Percentiles rank a stretch among this genome's conserved stretches.
Conservation (phyloP, 1,140 invertebrate genomes). For the Hyles euphorbiae region DNA sequence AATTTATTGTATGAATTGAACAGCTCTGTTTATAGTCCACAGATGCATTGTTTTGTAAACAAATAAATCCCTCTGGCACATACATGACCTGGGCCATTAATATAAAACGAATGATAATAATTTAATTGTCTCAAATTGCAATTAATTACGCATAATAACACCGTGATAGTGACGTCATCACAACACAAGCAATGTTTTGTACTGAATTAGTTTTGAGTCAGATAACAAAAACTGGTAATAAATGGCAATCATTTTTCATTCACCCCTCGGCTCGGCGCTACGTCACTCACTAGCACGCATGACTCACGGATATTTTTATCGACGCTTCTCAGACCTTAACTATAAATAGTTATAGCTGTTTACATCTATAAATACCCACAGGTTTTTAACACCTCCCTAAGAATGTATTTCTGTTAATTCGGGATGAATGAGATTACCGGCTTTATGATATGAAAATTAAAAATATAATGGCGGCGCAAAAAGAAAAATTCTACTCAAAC, state of each 20-base stretch:
- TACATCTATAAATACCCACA: background rate
- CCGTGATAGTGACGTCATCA: slow-evolving; percentile 8
- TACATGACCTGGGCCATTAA: too few species aligned
- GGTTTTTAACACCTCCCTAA: too few species aligned
- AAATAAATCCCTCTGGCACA: too few species aligned
- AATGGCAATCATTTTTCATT: slow-evolving; percentile 39
- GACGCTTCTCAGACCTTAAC: slow-evolving; percentile 1
- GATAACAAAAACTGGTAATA: slow-evolving; percentile 20
- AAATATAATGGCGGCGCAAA: too few species aligned
- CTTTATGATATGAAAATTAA: too few species aligned
- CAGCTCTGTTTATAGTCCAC: too few species aligned
- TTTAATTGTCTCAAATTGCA: background rate
- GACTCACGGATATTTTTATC: slow-evolving; percentile 40
- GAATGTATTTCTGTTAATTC: too few species aligned
- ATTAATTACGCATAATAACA: slow-evolving; percentile 12
- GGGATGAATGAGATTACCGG: too few species aligned
- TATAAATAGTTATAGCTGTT: background rate
- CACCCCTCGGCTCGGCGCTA: slow-evolving; percentile 34
- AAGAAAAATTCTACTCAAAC: too few species aligned
- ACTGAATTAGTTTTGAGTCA: slow-evolving; percentile 19
- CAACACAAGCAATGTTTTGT: slow-evolving; percentile 12
- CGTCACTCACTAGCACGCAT: slow-evolving; percentile 35
- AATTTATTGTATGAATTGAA: too few species aligned
- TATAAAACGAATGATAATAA: too few species aligned
- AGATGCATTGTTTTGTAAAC: too few species aligned